Evolutionary conservation across 2,113 vertebrate genomes (phyloP).

Genomic region (Aegithalos caudatus): DNA sequence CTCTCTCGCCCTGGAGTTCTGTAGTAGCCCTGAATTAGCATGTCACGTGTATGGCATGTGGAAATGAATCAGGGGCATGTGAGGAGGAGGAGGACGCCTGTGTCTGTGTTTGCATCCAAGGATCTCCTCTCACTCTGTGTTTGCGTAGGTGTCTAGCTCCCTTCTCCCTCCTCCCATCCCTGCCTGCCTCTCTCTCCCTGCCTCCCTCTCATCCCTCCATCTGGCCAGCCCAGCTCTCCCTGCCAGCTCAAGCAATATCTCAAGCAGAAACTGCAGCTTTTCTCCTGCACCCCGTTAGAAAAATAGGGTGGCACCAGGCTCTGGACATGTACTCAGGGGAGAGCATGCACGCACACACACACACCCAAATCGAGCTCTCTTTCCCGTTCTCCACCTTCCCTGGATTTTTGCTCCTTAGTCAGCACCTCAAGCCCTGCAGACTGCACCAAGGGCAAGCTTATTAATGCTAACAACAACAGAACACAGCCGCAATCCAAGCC

Average conservation of each 20-base stretch:
- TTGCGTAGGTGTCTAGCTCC: constrained; percentile 47
- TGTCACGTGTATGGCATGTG: constrained; percentile 73
- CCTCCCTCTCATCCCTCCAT: constrained; percentile 61
- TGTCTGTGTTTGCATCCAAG: constrained; percentile 74
- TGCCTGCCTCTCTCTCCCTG: constrained; percentile 46
- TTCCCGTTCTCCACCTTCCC: neutral
- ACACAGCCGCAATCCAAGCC: neutral
- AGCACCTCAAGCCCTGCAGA: constrained; percentile 25
- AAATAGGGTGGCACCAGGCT: neutral
- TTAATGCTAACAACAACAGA: neutral
- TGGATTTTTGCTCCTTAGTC: neutral
- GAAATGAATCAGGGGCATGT: constrained; percentile 74
- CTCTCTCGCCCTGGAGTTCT: constrained; percentile 59
- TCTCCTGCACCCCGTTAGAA: neutral
- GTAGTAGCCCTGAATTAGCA: constrained; percentile 74
- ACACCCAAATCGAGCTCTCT: neutral
- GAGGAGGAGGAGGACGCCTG: constrained; percentile 64
- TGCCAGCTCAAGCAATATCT: constrained; percentile 52
- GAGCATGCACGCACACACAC: neutral
- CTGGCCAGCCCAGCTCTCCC: constrained; percentile 50
- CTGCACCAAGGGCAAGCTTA: constrained; percentile 20
- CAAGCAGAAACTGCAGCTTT: constrained; percentile 45
- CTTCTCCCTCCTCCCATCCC: constrained; percentile 37
- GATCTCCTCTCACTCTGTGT: constrained; percentile 59
- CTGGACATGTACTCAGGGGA: neutral